phyloP scores from a whole-genome alignment of 2,113 vertebrate genomes.

The Dissostichus mawsoni region DNA sequence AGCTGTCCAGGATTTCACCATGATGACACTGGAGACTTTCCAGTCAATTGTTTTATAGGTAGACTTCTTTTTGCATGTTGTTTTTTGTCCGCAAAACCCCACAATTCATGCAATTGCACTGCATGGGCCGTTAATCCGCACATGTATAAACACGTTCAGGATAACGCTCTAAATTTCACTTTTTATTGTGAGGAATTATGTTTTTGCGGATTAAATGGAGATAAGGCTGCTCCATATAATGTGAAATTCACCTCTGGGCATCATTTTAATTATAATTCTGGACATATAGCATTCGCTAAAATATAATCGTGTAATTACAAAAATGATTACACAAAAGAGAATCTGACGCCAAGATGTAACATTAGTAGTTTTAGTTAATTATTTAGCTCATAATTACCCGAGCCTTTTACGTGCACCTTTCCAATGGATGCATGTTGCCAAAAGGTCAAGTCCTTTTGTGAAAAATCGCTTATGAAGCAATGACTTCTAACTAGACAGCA shows the following conservation, averaged over 20 bases:
- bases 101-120: slow-evolving; percentile 20
- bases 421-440: slow-evolving; percentile 46
- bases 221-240: slow-evolving; percentile 1
- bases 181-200: slow-evolving; percentile 25
- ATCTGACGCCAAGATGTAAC: slow-evolving; percentile 54
- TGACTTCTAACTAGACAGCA: slow-evolving; percentile 39
- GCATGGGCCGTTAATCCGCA: slow-evolving; percentile 47
- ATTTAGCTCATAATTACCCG: slow-evolving; percentile 52
- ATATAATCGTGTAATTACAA: slow-evolving; percentile 11
- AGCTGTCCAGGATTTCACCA: slow-evolving; percentile 24
- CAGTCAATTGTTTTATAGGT: slow-evolving; percentile 64
- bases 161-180: not conserved
- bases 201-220: slow-evolving; percentile 34
- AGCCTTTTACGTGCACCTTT: slow-evolving; percentile 34
- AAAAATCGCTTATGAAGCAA: slow-evolving; percentile 9
- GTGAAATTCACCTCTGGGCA: slow-evolving; percentile 11
- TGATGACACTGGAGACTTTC: slow-evolving; percentile 49
- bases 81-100: slow-evolving; percentile 33
- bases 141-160: slow-evolving; percentile 1
- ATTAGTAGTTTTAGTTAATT: slow-evolving; percentile 54
- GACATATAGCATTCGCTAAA: not conserved
- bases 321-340: slow-evolving; percentile 24
- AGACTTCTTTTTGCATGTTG: slow-evolving; percentile 65
- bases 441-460: slow-evolving; percentile 5
- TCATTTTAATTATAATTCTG: slow-evolving; percentile 34